These are phyloP conservation scores for Carollia perspicillata DNA, from an alignment of 2,113 vertebrate species.

Conservation along the genomic window DNA sequence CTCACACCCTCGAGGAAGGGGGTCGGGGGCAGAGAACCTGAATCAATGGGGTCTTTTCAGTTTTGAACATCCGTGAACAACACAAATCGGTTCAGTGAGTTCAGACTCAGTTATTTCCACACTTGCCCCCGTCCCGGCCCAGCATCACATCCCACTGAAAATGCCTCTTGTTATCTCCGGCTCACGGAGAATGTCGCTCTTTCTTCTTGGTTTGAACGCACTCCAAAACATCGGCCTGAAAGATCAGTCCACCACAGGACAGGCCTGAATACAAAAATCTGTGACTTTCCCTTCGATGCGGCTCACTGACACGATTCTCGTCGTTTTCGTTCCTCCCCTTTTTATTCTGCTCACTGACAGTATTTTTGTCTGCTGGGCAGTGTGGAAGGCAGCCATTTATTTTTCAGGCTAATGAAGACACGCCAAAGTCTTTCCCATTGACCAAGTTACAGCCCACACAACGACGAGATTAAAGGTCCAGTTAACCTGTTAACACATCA, in stretches of 20 bases:
- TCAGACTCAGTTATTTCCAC: slow-evolving; percentile 34
- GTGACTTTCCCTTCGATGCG: slow-evolving; percentile 33
- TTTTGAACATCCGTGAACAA: slow-evolving; percentile 66
- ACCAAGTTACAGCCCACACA: neutral
- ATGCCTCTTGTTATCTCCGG: slow-evolving; percentile 56
- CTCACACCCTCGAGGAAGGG: slow-evolving; percentile 64
- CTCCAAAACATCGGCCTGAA: slow-evolving; percentile 50
- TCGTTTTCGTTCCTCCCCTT: neutral
- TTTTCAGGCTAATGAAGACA: neutral
- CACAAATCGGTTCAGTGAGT: slow-evolving; percentile 55
- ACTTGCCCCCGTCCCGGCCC: slow-evolving; percentile 27
- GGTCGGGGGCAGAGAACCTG: slow-evolving; percentile 18
- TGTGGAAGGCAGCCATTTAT: slow-evolving; percentile 24
- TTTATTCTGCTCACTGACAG: slow-evolving; percentile 1
- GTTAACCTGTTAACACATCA: neutral
- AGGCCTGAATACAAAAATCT: slow-evolving; percentile 47
- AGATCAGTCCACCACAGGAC: slow-evolving; percentile 50
- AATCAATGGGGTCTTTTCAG: slow-evolving; percentile 72
- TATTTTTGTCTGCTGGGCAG: neutral
- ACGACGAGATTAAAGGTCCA: neutral
- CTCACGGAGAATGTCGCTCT: slow-evolving; percentile 51
- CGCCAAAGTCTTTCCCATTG: neutral
- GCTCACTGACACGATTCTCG: slow-evolving; percentile 20
- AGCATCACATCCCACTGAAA: slow-evolving; percentile 32
- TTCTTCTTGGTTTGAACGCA: slow-evolving; percentile 57